Base-by-base conservation (phyloP, 1,140 invertebrate genomes). In the Centruroides vittatus region DNA sequence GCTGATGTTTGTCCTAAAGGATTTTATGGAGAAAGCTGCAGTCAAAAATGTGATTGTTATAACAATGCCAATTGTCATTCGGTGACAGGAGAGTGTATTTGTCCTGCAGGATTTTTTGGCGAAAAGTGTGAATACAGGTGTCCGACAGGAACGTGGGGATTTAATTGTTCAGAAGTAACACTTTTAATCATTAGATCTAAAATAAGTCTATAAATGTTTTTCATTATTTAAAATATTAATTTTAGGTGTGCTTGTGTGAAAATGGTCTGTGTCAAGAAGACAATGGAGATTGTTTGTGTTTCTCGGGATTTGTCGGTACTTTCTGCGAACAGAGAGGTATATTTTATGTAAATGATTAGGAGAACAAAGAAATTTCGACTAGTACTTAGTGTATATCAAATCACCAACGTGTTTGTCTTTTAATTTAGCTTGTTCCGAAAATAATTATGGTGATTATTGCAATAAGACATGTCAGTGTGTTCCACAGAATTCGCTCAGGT, bases 401-500 rank as follows among this genome's bases (percentile, higher is more conserved):
- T 23, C 23, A 23, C 23, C 2, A 2, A 23, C 2, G 2, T 23
- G 2, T 23, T 23, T 2, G 2, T 23, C 23, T 23, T 23, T 23
- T 35, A 56, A 62, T 52, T 12, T 23, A n/a, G 5, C 23, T 3
- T 62, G 51, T 35, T 11, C 34, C 8, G 5, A 12, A 5, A 56
- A 85, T 47, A 86, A 79, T 54, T 86, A 86, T 70, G 89, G 89
- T 0, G 71, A 76, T 9, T 79, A 84, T 58, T 96, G 93, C 68
- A 83, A 84, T 61, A 81, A 83, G 35, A 81, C 86, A 49, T 98
- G 94, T 71, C 80, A 82, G 4, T 98, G 95, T 76, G 88, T 95
- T 71, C 97, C 49, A 73, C 76, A 98, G 73, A 83, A 82, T 48
- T 92, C 91, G 0, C 41, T 6, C 8, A 8, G 8, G 41, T 41